phyloP scores from a whole-genome alignment of 2,113 vertebrate species.

The Labeo rohita region DNA sequence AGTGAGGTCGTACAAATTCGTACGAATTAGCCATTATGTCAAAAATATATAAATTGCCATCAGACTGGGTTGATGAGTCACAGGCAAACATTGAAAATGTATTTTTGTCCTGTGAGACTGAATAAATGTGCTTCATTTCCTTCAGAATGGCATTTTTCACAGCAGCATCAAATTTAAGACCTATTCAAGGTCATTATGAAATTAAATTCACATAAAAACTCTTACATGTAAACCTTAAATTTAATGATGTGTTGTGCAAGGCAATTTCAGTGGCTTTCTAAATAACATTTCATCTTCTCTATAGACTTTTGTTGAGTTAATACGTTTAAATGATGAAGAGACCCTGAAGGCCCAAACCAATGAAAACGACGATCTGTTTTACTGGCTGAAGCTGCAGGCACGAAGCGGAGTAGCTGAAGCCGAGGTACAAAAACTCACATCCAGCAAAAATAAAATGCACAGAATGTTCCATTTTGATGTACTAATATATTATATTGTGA shows the following conservation, averaged over 20 bases:
- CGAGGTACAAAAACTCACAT: conserved; percentile 66
- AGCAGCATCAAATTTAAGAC: neutral
- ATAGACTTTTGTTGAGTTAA: conserved; percentile 76
- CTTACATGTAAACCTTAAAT: neutral
- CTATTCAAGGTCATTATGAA: neutral
- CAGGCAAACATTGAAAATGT: neutral
- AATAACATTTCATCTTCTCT: conserved; percentile 12
- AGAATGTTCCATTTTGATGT: neutral
- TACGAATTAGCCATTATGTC: too few species aligned
- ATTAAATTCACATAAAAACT: neutral
- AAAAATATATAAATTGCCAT: too few species aligned
- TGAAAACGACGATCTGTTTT: conserved; percentile 77
- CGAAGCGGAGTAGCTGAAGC: conserved; percentile 73
- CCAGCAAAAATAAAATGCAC: neutral
- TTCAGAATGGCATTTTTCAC: neutral
- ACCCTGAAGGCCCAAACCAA: conserved; percentile 72
- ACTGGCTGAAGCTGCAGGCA: conserved; percentile 80
- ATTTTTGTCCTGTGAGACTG: neutral
- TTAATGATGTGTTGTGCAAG: neutral
- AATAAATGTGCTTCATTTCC: neutral
- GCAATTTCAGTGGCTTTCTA: neutral
- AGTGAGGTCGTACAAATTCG: too few species aligned
- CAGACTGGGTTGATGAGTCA: neutral
- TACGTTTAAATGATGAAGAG: conserved; percentile 75
- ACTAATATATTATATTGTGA: too few species aligned